These are phyloP conservation scores for Drosophila triauraria DNA, from an alignment of 1,140 invertebrate genomes.

Conservation along the genomic window DNA sequence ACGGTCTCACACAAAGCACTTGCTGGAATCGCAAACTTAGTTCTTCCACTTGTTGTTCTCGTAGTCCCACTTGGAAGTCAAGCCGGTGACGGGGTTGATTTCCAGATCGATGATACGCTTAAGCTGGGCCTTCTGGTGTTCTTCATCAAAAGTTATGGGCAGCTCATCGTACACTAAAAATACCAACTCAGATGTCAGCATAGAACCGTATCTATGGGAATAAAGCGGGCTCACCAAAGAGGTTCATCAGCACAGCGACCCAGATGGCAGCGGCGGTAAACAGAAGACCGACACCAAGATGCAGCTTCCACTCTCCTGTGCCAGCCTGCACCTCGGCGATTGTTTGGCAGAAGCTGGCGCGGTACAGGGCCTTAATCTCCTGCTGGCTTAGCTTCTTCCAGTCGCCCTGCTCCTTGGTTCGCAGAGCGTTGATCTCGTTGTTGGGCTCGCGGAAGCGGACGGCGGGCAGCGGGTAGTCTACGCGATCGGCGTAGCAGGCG, in stretches of 20 bases:
- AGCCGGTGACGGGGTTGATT: constrained; percentile 92
- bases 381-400: constrained; percentile 95
- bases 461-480: constrained; percentile 95
- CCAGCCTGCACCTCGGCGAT: constrained; percentile 95
- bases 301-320: constrained; percentile 95
- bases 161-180: constrained; percentile 90
- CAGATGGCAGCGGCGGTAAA: constrained; percentile 88
- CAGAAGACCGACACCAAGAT: constrained; percentile 88
- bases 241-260: constrained; percentile 89
- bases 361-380: constrained; percentile 97
- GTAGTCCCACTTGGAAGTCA: constrained; percentile 90
- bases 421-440: constrained; percentile 89
- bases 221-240: constrained; percentile 88
- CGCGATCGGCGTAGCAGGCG: constrained; percentile 91
- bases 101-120: constrained; percentile 92
- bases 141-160: constrained; percentile 90
- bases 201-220: not conserved
- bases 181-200: not conserved
- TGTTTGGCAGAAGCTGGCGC: constrained; percentile 96
- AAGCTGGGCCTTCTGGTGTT: constrained; percentile 91
- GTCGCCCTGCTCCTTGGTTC: constrained; percentile 97
- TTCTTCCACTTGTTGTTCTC: constrained; percentile 90
- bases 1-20: constrained; percentile 74
- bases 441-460: constrained; percentile 92
- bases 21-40: constrained; percentile 65